Conservation (phyloP, 2,888 invertebrate species). For the Lysandra coridon region DNA sequence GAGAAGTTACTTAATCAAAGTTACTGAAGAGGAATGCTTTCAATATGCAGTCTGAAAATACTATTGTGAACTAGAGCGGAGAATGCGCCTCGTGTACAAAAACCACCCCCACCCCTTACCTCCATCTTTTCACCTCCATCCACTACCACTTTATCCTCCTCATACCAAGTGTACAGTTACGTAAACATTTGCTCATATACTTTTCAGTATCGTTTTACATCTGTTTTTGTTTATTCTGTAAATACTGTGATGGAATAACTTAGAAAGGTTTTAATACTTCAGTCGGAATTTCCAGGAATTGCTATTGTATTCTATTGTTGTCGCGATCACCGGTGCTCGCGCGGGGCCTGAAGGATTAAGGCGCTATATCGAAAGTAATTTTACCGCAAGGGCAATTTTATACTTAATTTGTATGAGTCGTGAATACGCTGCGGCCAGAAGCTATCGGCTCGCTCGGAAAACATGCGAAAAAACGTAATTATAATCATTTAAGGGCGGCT, state of each 20-base stretch:
- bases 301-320: no score
- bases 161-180: constrained; percentile 34
- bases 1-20: background rate
- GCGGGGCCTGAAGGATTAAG: no score
- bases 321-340: no score
- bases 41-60: background rate
- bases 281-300: no score
- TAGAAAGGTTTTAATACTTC: background rate
- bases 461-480: no score
- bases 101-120: constrained; percentile 26
- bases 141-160: constrained; percentile 21
- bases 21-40: background rate
- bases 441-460: no score
- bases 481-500: no score
- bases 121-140: background rate
- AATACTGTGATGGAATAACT: background rate
- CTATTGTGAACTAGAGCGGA: constrained; percentile 7
- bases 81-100: constrained; percentile 6
- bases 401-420: no score
- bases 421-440: no score
- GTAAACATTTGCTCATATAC: constrained; percentile 32
- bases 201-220: background rate
- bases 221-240: background rate
- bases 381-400: no score
- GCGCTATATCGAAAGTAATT: no score